Evolutionary conservation across 2,797 vertebrate genomes (phyloP).

Genomic region (Micropoecilia bifurca): DNA sequence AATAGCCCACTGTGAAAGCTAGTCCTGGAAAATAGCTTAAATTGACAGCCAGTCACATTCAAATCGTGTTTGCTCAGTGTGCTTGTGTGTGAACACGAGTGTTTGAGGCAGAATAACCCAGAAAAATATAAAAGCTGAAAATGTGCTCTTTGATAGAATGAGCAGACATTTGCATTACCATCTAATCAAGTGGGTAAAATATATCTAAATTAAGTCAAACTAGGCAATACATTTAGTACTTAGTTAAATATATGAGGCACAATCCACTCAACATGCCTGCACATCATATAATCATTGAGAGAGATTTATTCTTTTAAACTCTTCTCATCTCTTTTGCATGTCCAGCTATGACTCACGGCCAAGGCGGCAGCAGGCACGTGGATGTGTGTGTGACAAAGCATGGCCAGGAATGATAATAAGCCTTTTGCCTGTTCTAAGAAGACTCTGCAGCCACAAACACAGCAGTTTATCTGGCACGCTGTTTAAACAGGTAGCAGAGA

Average conservation of each 20-base stretch:
- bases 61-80: slow-evolving; percentile 41
- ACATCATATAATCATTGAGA: slow-evolving; percentile 22
- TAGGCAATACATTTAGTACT: background rate
- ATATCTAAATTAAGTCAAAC: background rate
- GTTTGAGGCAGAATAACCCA: background rate
- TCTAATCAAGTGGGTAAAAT: slow-evolving; percentile 12
- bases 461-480: slow-evolving; percentile 56
- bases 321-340: slow-evolving; percentile 6
- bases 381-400: slow-evolving; percentile 32
- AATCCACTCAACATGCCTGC: background rate
- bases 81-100: background rate
- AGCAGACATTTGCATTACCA: background rate
- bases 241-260: slow-evolving; percentile 24
- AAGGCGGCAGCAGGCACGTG: slow-evolving; percentile 36
- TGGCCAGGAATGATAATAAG: slow-evolving; percentile 20
- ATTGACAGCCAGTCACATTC: slow-evolving; percentile 47
- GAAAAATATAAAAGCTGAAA: background rate
- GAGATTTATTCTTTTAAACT: slow-evolving; percentile 7
- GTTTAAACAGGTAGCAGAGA: slow-evolving; percentile 54
- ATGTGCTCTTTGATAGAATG: background rate
- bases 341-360: slow-evolving; percentile 13
- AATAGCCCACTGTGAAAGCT: slow-evolving; percentile 52
- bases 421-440: slow-evolving; percentile 16
- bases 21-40: slow-evolving; percentile 47
- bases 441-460: slow-evolving; percentile 27